These are phyloP conservation scores for Ramazzottius varieornatus DNA, from an alignment of 2,888 invertebrate genomes.

Conservation along the genomic window DNA sequence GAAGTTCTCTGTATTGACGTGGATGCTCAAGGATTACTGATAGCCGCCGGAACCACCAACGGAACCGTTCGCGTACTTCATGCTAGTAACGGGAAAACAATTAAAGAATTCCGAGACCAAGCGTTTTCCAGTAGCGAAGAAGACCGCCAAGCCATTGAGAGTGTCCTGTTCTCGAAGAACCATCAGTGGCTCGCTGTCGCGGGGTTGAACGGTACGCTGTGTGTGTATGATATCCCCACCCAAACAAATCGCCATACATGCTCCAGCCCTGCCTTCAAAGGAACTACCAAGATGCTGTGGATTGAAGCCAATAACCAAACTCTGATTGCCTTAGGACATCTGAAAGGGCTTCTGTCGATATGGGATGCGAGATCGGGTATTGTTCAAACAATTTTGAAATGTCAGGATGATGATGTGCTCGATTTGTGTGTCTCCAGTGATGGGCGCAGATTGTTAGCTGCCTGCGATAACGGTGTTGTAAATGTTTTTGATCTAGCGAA, in stretches of 20 bases:
- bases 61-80: neutral
- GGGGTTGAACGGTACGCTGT: neutral
- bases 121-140: neutral
- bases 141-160: neutral
- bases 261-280: neutral
- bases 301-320: neutral
- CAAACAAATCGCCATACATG: neutral
- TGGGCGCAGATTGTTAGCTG: neutral
- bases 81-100: neutral
- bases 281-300: neutral
- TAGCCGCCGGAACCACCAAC: neutral
- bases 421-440: neutral
- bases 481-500: neutral
- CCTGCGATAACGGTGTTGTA: neutral
- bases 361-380: neutral
- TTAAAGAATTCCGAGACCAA: neutral
- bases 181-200: neutral
- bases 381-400: neutral
- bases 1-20: neutral
- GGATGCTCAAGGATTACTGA: neutral
- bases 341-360: neutral
- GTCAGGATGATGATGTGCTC: neutral
- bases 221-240: neutral
- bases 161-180: neutral
- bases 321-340: neutral